These are phyloP conservation scores for Rhyacophila evoluta DNA, from an alignment of 2,888 invertebrate species.

Conservation along the genomic window DNA sequence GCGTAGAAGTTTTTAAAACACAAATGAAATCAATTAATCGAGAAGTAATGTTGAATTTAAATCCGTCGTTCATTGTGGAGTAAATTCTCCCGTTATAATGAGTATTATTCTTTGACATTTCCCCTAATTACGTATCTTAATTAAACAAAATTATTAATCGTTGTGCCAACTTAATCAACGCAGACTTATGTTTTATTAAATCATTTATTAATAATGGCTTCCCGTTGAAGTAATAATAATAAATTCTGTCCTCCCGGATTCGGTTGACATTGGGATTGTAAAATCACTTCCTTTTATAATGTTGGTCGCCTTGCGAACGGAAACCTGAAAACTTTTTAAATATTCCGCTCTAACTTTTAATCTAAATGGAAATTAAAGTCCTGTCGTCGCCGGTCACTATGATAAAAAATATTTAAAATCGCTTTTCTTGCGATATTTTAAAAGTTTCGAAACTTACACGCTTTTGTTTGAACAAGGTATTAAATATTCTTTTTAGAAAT, in stretches of 20 bases:
- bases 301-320: not conserved
- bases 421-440: conserved; percentile 18
- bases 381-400: not conserved
- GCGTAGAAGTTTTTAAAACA: too few relatives aligned
- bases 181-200: not conserved
- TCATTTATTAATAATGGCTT: not conserved
- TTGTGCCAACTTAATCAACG: not conserved
- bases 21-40: too few relatives aligned
- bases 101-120: too few relatives aligned
- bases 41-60: too few relatives aligned
- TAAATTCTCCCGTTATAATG: too few relatives aligned
- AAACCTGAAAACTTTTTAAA: conserved; percentile 18
- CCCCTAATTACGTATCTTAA: too few relatives aligned
- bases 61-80: too few relatives aligned
- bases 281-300: conserved; percentile 9
- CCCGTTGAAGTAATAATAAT: not conserved
- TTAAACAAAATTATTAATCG: not conserved
- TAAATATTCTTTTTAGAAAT: not conserved
- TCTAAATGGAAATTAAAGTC: conserved; percentile 21
- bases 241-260: not conserved
- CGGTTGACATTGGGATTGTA: conserved; percentile 6
- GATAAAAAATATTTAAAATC: conserved; percentile 8
- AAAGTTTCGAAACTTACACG: not conserved
- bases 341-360: conserved; percentile 9
- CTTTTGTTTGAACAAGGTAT: not conserved